These are phyloP conservation scores for Lochmaea crataegi DNA, from an alignment of 2,888 invertebrate genomes.

Conservation along the genomic window DNA sequence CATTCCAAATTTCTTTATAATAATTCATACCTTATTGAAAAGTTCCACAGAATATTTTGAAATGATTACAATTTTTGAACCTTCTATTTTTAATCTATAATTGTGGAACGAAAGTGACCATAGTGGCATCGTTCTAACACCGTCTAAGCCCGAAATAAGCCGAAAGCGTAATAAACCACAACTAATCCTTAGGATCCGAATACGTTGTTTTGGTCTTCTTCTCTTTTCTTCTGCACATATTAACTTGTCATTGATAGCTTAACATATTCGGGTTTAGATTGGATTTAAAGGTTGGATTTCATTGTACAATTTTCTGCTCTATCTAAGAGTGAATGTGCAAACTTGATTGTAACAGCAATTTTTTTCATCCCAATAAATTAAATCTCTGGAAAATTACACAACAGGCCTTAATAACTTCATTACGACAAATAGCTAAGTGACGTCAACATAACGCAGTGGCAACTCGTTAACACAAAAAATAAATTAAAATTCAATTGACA, in stretches of 20 bases:
- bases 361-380: slow-evolving; percentile 6
- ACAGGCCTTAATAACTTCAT: slow-evolving; percentile 38
- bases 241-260: slow-evolving; percentile 47
- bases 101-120: not conserved
- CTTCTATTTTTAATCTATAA: not conserved
- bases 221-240: slow-evolving; percentile 44
- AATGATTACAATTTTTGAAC: no score
- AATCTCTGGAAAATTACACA: slow-evolving; percentile 26
- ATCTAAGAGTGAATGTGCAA: not conserved
- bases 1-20: no score
- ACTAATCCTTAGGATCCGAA: slow-evolving; percentile 51
- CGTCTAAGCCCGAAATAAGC: slow-evolving; percentile 49
- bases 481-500: no score
- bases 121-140: slow-evolving; percentile 43
- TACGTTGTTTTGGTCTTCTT: slow-evolving; percentile 44
- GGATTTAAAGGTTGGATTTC: not conserved
- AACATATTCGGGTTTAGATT: slow-evolving; percentile 23
- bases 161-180: slow-evolving; percentile 52
- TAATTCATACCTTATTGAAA: no score
- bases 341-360: not conserved
- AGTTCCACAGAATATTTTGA: no score
- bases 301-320: not conserved
- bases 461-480: not conserved
- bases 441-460: slow-evolving; percentile 23
- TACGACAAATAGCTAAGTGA: slow-evolving; percentile 34